These are phyloP conservation scores for Heteropelma amictum DNA, from an alignment of 2,888 invertebrate genomes.

Conservation along the genomic window DNA sequence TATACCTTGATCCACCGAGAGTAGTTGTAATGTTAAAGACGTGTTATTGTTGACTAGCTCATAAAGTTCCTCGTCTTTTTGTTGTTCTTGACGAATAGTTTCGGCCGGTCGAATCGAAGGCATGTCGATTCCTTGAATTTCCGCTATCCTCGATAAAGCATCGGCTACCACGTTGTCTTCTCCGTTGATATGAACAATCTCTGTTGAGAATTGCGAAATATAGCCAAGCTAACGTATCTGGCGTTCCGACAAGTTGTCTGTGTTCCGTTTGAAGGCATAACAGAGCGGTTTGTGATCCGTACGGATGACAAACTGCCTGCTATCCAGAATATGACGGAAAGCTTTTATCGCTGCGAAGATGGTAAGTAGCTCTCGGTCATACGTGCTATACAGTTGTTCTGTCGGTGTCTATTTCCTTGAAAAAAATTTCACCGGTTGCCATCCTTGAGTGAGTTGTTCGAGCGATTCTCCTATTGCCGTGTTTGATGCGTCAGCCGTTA, in stretches of 20 bases:
- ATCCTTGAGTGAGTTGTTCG: background rate
- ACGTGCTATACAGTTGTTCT: conserved; percentile 27
- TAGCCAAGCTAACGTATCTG: conserved; percentile 14
- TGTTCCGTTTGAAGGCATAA: conserved; percentile 5
- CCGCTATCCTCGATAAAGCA: conserved; percentile 11
- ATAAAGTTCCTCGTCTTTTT: conserved; percentile 21
- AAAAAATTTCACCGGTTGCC: conserved; percentile 24
- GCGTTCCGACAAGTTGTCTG: background rate
- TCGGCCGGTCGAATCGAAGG: background rate
- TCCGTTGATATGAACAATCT: conserved; percentile 20
- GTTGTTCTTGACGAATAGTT: conserved; percentile 21
- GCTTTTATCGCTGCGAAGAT: conserved; percentile 8
- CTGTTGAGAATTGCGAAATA: conserved; percentile 29
- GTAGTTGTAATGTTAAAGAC: conserved; percentile 7
- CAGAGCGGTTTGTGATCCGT: conserved; percentile 32
- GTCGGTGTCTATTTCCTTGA: conserved; percentile 12
- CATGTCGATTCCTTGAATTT: conserved; percentile 12
- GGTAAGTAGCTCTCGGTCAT: conserved; percentile 34
- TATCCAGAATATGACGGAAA: conserved; percentile 25
- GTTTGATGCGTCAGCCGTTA: conserved; percentile 5
- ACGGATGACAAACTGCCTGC: conserved; percentile 7
- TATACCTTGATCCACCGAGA: background rate
- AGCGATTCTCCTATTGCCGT: conserved; percentile 4
- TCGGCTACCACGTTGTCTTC: conserved; percentile 32
- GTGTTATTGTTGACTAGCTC: background rate